Evolutionary conservation across 2,113 vertebrate genomes (phyloP).

Genomic region (Felis catus): DNA sequence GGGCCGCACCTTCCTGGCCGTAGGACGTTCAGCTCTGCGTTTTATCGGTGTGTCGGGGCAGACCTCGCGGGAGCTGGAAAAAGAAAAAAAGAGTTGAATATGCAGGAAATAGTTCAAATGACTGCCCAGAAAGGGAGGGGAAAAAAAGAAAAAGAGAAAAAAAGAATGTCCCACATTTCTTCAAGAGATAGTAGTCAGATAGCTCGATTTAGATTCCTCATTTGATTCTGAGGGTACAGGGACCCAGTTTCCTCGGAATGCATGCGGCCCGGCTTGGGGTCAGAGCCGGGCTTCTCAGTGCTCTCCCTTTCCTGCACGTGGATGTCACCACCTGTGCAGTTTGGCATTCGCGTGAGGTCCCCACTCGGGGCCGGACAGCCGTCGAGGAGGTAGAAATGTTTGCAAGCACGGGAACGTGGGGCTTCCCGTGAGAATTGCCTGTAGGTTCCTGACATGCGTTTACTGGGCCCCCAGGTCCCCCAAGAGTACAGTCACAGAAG

Average conservation of each 20-base stretch:
- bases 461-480: rapidly evolving
- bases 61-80: not conserved
- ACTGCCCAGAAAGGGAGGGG: not conserved
- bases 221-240: conserved; percentile 50
- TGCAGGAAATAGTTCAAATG: conserved; percentile 32
- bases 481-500: not conserved
- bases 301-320: not conserved
- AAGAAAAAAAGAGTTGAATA: not conserved
- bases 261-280: not conserved
- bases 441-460: not conserved
- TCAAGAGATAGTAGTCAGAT: conserved; percentile 39
- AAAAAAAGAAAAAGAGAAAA: not conserved
- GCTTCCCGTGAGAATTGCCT: not conserved
- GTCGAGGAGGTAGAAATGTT: not conserved
- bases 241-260: conserved; percentile 34
- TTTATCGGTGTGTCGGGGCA: not conserved
- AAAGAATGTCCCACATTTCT: conserved; percentile 40
- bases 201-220: conserved; percentile 52
- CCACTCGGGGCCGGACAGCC: not conserved
- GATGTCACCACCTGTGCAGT: not conserved
- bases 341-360: not conserved
- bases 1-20: not conserved
- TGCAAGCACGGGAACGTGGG: not conserved
- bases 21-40: not conserved
- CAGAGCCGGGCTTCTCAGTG: not conserved